Percentiles rank a stretch among this genome's conserved stretches.
Conservation (phyloP, 2,113 vertebrate species). For the Meles meles region DNA sequence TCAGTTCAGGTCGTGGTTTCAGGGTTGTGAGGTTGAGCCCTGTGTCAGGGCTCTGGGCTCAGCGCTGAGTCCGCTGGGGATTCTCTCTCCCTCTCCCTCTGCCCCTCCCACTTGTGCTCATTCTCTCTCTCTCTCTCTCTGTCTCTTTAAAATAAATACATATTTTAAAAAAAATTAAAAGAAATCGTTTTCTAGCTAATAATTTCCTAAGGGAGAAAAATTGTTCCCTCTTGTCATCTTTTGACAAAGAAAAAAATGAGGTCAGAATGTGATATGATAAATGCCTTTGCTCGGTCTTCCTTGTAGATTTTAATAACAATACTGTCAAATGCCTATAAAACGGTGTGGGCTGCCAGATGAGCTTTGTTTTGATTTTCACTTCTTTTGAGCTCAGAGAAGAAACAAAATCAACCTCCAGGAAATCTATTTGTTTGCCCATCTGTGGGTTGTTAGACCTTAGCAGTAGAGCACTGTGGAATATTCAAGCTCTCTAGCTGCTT, state of each 20-base stretch:
- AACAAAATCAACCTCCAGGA: background rate
- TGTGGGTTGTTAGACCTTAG: background rate
- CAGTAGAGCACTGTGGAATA: background rate
- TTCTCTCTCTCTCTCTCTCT: background rate
- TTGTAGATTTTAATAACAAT: background rate
- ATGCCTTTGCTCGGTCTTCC: background rate
- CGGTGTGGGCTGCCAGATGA: background rate
- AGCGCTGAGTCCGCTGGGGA: background rate
- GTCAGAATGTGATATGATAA: background rate
- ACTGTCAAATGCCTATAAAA: background rate
- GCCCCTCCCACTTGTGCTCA: background rate
- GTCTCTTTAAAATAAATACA: background rate
- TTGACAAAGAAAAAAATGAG: background rate
- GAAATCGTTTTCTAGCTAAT: background rate
- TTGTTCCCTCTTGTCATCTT: background rate
- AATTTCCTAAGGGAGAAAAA: background rate
- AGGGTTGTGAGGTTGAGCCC: too few relatives aligned
- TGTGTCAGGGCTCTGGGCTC: background rate
- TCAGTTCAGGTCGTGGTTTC: too few relatives aligned
- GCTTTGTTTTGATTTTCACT: conserved; percentile 8
- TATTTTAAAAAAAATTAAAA: background rate
- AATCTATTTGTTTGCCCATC: background rate
- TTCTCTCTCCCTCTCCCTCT: too few relatives aligned
- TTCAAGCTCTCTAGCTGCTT: background rate
- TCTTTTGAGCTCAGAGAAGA: background rate